Percentiles rank a stretch among this genome's conserved stretches.
Conservation (phyloP, 2,888 invertebrate species). For the Oligia fasciuncula region DNA sequence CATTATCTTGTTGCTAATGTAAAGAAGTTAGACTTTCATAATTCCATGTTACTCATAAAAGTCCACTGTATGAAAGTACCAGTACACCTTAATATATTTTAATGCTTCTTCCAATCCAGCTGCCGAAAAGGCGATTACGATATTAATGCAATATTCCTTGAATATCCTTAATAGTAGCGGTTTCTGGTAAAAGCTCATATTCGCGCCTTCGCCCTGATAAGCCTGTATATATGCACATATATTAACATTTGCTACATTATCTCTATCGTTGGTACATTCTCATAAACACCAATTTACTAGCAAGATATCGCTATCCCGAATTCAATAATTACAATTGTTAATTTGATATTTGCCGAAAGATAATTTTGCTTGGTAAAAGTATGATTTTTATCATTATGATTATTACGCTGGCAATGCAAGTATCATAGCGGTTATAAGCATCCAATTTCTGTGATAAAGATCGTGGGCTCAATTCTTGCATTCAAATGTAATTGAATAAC, state of each 20-base stretch:
- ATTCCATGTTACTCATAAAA: not conserved
- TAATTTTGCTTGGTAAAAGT: conserved; percentile 23
- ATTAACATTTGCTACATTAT: conserved; percentile 50
- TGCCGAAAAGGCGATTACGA: conserved; percentile 11
- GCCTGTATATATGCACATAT: conserved; percentile 49
- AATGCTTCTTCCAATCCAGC: conserved; percentile 31
- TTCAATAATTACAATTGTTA: conserved; percentile 31
- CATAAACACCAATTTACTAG: conserved; percentile 53
- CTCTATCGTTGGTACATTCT: conserved; percentile 11
- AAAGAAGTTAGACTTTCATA: conserved; percentile 6
- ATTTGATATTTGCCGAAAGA: conserved; percentile 33
- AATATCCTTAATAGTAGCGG: conserved; percentile 26
- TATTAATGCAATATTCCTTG: conserved; percentile 27
- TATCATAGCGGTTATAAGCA: conserved; percentile 24
- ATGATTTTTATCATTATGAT: conserved; percentile 40
- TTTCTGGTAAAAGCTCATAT: conserved; percentile 46
- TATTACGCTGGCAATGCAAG: conserved; percentile 5
- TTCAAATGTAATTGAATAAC: conserved; percentile 40
- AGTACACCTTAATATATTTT: not conserved
- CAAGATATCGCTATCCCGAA: conserved; percentile 42
- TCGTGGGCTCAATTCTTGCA: conserved; percentile 13
- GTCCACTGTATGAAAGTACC: not conserved
- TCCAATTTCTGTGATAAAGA: conserved; percentile 46
- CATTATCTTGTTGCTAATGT: not conserved
- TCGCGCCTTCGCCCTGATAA: conserved; percentile 18